A percentile compares a stretch with the other conserved stretches of the same genome.
phyloP scores from a whole-genome alignment of 2,888 invertebrate species.

The Coelopa pilipes region DNA sequence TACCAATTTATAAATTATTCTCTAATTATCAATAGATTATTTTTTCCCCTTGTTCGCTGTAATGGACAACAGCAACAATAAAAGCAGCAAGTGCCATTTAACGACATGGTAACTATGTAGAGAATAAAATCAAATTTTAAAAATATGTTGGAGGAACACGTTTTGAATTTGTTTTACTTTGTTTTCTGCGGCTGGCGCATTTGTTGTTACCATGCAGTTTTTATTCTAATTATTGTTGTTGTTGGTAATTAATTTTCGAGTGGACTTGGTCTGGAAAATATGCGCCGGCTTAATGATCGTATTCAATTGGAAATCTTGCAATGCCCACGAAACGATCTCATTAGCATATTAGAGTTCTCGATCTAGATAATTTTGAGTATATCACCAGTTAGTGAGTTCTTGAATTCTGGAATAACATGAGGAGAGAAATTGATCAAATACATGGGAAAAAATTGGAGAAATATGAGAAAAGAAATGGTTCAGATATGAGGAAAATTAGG shows the following conservation, averaged over 20 bases:
- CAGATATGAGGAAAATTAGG: no score
- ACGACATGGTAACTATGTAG: no score
- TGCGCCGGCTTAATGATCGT: neutral
- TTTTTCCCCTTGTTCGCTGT: neutral
- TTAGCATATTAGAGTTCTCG: no score
- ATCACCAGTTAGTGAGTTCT: no score
- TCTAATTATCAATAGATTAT: neutral
- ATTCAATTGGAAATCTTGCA: slow-evolving; percentile 8
- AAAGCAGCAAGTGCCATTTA: neutral
- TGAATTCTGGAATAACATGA: no score
- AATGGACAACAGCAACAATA: neutral
- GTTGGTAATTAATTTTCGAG: neutral
- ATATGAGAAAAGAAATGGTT: no score
- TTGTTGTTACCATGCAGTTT: neutral
- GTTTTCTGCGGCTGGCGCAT: neutral
- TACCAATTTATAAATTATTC: slow-evolving; percentile 26
- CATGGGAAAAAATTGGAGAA: no score
- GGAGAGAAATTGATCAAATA: no score
- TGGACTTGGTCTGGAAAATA: no score
- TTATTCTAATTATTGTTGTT: neutral
- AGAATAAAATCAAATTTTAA: neutral
- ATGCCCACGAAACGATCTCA: neutral
- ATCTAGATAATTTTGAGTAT: neutral
- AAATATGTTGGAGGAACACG: slow-evolving; percentile 1
- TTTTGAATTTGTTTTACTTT: neutral